Conservation (phyloP, 2,113 vertebrate species). For the Strix aluco region DNA sequence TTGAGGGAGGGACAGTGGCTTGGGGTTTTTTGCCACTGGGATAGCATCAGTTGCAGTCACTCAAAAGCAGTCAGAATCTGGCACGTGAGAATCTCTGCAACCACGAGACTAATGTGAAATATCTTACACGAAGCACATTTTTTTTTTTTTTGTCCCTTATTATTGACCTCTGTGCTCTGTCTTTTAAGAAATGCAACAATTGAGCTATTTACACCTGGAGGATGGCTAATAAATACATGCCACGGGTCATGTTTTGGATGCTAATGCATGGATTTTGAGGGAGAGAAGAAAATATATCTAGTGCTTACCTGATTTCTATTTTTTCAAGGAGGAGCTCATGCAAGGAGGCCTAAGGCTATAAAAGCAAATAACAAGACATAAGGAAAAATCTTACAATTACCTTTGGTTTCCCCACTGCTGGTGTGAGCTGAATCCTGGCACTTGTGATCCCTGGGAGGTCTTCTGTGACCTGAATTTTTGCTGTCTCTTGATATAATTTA, state of each 20-base stretch:
- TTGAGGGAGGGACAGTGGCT: background rate
- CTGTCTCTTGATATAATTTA: background rate
- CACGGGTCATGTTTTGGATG: background rate
- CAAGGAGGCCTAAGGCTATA: background rate
- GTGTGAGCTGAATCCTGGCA: background rate
- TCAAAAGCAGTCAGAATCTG: background rate
- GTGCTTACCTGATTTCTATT: background rate
- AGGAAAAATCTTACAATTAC: background rate
- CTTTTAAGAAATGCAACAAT: background rate
- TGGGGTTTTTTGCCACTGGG: background rate
- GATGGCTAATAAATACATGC: background rate
- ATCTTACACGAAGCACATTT: background rate
- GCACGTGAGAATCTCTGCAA: background rate
- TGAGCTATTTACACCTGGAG: background rate
- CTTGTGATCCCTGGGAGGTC: background rate
- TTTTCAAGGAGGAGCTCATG: background rate
- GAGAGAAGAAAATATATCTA: background rate
- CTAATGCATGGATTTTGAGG: background rate
- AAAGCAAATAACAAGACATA: background rate
- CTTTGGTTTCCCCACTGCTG: background rate
- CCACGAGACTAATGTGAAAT: background rate
- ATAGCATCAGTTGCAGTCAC: background rate
- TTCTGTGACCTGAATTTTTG: background rate
- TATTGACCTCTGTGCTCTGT: background rate
- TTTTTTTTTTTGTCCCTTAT: background rate